A percentile compares a stretch with the other conserved stretches of the same genome.
These are phyloP conservation scores for Carcharodon carcharias DNA, from an alignment of 2,797 vertebrate genomes.

Conservation along the genomic window DNA sequence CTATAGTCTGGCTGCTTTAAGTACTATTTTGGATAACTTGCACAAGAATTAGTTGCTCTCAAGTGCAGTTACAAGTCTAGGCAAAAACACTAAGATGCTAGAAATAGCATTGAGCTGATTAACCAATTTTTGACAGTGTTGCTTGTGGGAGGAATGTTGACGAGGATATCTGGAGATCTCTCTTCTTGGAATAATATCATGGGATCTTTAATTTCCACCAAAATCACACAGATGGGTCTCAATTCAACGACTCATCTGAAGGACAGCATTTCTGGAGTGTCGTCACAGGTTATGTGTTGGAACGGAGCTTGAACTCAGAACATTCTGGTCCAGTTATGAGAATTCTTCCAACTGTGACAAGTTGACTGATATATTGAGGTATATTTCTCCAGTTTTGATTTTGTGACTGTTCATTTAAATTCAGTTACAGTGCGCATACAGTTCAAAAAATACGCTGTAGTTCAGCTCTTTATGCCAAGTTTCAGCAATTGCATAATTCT, in stretches of 20 bases:
- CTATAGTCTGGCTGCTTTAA: neutral
- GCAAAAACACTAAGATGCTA: neutral
- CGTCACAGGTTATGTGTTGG: neutral
- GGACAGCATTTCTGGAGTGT: neutral
- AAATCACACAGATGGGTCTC: neutral
- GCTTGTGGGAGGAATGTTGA: neutral
- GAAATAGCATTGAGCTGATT: neutral
- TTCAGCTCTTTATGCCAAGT: neutral
- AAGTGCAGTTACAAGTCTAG: neutral
- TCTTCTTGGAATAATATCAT: neutral
- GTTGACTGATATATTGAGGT: neutral
- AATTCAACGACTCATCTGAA: neutral
- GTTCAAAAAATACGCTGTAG: neutral
- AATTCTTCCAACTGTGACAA: neutral
- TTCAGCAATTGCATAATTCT: neutral
- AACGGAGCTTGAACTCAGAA: neutral
- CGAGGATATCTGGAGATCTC: neutral
- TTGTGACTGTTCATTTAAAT: neutral
- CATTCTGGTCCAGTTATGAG: neutral
- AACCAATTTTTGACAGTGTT: neutral
- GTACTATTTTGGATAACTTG: neutral
- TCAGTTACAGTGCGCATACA: neutral
- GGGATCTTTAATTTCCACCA: neutral
- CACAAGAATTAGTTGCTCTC: neutral
- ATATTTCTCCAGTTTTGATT: neutral